These are phyloP conservation scores for Carduelis carduelis DNA, from an alignment of 2,797 vertebrate species.

Conservation along the genomic window DNA sequence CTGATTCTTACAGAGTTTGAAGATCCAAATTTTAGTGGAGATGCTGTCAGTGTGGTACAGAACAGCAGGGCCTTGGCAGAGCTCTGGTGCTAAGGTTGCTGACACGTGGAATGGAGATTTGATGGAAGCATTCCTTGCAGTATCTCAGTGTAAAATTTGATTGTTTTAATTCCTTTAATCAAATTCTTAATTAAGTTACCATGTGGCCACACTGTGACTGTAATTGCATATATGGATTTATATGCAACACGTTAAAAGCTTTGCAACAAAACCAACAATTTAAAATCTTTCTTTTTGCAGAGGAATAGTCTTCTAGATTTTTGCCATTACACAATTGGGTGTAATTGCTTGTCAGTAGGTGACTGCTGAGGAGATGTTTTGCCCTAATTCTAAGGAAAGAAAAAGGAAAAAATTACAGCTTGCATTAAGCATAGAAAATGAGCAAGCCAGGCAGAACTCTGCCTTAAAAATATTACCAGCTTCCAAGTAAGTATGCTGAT, in stretches of 20 bases:
- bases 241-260: background rate
- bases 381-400: background rate
- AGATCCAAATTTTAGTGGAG: background rate
- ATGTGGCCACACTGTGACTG: background rate
- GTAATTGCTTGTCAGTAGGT: conserved; percentile 18
- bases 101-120: background rate
- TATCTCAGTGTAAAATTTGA: background rate
- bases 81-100: background rate
- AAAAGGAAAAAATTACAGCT: background rate
- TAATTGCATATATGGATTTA: background rate
- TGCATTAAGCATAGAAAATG: background rate
- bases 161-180: conserved; percentile 17
- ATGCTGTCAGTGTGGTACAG: background rate
- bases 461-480: background rate
- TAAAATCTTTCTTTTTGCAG: background rate
- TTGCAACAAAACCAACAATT: background rate
- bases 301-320: background rate
- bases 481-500: background rate
- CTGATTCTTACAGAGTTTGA: background rate
- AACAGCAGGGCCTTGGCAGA: background rate
- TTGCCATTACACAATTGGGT: background rate
- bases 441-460: background rate
- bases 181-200: background rate
- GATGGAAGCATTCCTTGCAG: background rate
- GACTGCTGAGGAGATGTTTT: background rate